phyloP scores from a whole-genome alignment of 2,888 invertebrate species.

The Nematopogon swammerdamellus region DNA sequence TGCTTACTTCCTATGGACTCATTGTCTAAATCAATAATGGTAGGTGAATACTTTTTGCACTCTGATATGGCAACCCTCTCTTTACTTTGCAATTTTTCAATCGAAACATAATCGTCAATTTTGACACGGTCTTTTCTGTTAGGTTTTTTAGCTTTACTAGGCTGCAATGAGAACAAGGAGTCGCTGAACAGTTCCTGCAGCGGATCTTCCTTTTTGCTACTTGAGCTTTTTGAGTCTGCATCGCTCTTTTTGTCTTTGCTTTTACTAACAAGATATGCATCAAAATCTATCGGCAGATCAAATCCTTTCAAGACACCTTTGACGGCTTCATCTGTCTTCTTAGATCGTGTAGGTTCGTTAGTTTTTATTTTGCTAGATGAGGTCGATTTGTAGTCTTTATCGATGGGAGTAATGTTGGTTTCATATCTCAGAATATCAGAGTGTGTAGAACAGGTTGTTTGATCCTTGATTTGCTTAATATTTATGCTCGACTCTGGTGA shows the following conservation, averaged over 20 bases:
- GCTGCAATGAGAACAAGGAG: neutral
- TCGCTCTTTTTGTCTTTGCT: neutral
- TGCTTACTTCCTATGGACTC: neutral
- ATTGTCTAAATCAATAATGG: neutral
- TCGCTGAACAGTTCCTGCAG: neutral
- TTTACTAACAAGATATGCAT: neutral
- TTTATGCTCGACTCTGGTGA: neutral
- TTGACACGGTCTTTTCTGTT: neutral
- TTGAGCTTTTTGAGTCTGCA: neutral
- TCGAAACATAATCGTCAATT: neutral
- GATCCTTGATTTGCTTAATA: neutral
- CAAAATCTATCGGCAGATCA: neutral
- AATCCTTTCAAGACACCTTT: neutral
- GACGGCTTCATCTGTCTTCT: neutral
- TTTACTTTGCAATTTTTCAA: neutral
- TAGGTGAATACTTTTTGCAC: neutral
- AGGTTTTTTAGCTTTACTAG: neutral
- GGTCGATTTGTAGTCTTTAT: neutral
- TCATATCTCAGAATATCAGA: neutral
- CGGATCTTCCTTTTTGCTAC: neutral
- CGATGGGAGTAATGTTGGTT: neutral
- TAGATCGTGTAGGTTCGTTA: too few species aligned
- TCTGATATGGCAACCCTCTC: neutral
- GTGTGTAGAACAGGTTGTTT: neutral
- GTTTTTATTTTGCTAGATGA: too few species aligned